Percentiles rank a stretch among this genome's conserved stretches.
Conservation (phyloP, 2,113 vertebrate species). For the Aplodontia rufa region DNA sequence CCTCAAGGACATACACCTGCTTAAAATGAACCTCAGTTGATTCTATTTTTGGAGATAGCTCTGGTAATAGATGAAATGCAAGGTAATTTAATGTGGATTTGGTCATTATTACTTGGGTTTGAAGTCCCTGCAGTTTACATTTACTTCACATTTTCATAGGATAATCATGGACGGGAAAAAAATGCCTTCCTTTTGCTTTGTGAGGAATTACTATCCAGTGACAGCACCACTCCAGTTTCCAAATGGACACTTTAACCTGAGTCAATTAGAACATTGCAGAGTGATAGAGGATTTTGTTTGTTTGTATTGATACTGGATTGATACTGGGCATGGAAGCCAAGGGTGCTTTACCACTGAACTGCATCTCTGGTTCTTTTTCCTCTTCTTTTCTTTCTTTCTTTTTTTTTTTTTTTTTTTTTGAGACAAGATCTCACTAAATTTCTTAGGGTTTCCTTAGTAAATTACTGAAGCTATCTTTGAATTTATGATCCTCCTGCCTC, state of each 20-base stretch:
- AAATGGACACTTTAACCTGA: background rate
- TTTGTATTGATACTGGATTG: no score
- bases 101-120: background rate
- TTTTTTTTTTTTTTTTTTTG: no score
- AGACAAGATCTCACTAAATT: no score
- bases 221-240: fast-evolving
- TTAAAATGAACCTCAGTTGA: background rate
- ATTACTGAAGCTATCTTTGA: no score
- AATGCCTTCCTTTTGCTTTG: background rate
- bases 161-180: background rate
- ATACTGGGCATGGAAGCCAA: no score
- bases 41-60: background rate
- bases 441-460: no score
- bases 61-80: background rate
- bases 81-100: background rate
- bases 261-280: background rate
- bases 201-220: background rate
- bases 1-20: background rate
- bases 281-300: no score
- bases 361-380: no score
- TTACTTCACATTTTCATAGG: background rate
- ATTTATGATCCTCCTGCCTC: no score
- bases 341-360: no score
- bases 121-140: background rate
- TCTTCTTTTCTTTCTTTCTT: no score